phyloP scores from a whole-genome alignment of 2,113 vertebrate species.

The Cyprinus carpio region DNA sequence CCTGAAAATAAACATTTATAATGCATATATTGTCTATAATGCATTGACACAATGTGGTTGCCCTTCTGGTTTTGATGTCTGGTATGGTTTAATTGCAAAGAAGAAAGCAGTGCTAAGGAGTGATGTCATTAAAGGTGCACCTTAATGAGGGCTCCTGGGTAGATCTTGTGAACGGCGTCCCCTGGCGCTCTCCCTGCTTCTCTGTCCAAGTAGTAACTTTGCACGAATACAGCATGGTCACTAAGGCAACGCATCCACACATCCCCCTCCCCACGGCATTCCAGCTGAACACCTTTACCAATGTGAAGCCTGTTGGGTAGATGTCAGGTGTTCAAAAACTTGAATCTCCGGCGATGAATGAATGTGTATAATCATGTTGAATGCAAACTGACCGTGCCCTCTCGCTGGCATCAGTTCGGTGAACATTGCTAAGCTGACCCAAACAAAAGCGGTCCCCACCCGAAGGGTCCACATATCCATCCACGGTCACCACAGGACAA shows the following conservation, averaged over 20 bases:
- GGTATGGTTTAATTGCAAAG: background rate
- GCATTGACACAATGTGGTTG: background rate
- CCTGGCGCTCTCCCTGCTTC: constrained; percentile 81
- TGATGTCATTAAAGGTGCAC: constrained; percentile 41
- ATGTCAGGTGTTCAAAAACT: background rate
- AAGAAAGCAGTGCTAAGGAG: background rate
- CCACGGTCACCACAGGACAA: constrained; percentile 77
- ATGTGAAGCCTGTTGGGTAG: constrained; percentile 74
- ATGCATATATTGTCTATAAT: background rate
- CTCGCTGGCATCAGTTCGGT: constrained; percentile 75
- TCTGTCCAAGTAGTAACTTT: constrained; percentile 80
- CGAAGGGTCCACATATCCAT: constrained; percentile 79
- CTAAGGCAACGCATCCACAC: constrained; percentile 82
- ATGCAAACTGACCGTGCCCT: constrained; percentile 72
- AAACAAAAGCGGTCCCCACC: constrained; percentile 79
- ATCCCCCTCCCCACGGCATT: constrained; percentile 73
- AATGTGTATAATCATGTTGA: background rate
- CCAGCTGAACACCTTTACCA: constrained; percentile 63
- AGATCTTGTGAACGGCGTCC: constrained; percentile 83
- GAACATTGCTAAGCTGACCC: constrained; percentile 79
- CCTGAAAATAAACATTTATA: background rate
- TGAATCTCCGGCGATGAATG: background rate
- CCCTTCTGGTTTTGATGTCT: background rate
- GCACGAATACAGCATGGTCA: constrained; percentile 79
- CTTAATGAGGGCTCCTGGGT: constrained; percentile 76